Percentiles rank a stretch among this genome's conserved stretches.
Conservation (phyloP, 2,113 vertebrate species). For the Accipiter cooperii region DNA sequence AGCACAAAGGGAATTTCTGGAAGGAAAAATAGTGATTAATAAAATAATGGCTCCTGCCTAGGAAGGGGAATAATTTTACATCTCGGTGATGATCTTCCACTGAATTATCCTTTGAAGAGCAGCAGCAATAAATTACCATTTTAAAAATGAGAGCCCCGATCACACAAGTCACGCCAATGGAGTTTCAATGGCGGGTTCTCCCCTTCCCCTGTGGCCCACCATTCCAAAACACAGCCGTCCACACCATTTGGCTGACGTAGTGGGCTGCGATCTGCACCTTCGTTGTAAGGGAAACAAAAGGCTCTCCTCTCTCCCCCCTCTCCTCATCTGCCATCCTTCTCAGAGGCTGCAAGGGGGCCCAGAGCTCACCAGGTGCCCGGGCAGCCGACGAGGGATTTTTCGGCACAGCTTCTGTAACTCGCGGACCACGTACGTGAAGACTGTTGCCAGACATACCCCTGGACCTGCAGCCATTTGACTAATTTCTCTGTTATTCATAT, state of each 20-base stretch:
- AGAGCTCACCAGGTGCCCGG: background rate
- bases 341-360: slow-evolving; percentile 24
- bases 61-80: slow-evolving; percentile 14
- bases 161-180: background rate
- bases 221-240: background rate
- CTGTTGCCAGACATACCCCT: slow-evolving; percentile 22
- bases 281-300: background rate
- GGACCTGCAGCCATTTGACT: background rate
- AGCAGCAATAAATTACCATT: background rate
- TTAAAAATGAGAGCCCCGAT: background rate
- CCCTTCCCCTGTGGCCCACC: background rate
- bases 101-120: slow-evolving; percentile 5
- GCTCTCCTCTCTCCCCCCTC: background rate
- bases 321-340: slow-evolving; percentile 1
- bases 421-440: background rate
- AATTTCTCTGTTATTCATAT: slow-evolving; percentile 21
- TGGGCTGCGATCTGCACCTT: background rate
- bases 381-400: slow-evolving; percentile 20
- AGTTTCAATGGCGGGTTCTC: background rate
- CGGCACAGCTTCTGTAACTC: background rate
- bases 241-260: background rate
- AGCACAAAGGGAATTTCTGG: slow-evolving; percentile 14
- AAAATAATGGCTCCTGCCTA: background rate
- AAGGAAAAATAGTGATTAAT: background rate
- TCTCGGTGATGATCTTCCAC: background rate